These are phyloP conservation scores for Knipowitschia caucasica DNA, from an alignment of 2,797 vertebrate species.

Conservation along the genomic window DNA sequence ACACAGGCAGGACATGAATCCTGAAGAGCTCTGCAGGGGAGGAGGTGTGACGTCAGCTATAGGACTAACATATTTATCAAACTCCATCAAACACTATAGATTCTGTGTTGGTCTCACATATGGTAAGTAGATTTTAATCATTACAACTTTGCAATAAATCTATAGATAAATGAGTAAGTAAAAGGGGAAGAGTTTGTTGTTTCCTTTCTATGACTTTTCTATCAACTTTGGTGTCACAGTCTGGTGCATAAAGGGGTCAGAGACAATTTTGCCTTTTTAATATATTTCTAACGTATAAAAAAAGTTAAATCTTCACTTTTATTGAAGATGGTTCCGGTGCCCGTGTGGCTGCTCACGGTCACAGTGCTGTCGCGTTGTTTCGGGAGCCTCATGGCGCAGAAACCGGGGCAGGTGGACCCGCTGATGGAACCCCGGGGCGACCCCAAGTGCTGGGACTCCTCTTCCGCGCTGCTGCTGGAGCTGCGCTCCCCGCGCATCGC, in stretches of 20 bases:
- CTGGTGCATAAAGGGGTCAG: no score
- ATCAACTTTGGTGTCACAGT: no score
- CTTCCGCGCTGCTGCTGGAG: constrained; percentile 84
- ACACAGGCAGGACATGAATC: background rate
- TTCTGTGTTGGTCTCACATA: constrained; percentile 24
- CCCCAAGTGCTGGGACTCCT: constrained; percentile 91
- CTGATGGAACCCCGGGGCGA: constrained; percentile 77
- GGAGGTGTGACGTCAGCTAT: constrained; percentile 62
- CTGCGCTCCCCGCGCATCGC: constrained; percentile 88
- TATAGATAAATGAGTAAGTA: no score
- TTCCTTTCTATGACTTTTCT: no score
- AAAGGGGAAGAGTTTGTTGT: no score
- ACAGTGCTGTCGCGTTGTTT: constrained; percentile 75
- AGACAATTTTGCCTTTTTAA: no score
- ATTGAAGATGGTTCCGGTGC: constrained; percentile 63
- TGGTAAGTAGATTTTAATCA: constrained; percentile 56
- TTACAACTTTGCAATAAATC: no score
- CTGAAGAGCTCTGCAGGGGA: constrained; percentile 24
- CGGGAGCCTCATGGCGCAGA: constrained; percentile 68
- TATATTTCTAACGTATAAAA: no score
- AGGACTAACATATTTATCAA: constrained; percentile 40
- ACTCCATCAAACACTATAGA: constrained; percentile 39
- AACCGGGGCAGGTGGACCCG: constrained; percentile 79
- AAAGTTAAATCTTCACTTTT: background rate
- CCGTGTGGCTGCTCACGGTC: constrained; percentile 61